These are phyloP conservation scores for Caretta caretta DNA, from an alignment of 2,113 vertebrate genomes.

Conservation along the genomic window DNA sequence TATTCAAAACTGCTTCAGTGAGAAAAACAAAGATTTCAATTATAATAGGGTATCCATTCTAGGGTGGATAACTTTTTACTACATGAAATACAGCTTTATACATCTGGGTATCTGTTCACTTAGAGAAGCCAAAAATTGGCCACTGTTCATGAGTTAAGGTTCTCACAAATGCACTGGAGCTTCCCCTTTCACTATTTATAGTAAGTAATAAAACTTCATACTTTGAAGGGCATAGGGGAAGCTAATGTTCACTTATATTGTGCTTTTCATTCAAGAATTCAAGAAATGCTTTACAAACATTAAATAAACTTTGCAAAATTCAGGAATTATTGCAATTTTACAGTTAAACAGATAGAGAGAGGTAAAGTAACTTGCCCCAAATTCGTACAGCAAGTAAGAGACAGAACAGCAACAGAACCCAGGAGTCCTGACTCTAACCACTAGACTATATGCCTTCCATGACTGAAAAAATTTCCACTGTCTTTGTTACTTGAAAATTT, in stretches of 20 bases:
- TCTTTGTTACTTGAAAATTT: background rate
- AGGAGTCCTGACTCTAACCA: background rate
- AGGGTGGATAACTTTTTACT: background rate
- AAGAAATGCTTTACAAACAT: background rate
- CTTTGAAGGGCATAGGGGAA: background rate
- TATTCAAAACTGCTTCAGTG: background rate
- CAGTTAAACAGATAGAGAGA: background rate
- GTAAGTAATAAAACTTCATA: accelerated
- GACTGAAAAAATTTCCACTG: background rate
- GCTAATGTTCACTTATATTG: background rate
- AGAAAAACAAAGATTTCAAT: background rate
- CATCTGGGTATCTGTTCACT: background rate
- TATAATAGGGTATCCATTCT: background rate
- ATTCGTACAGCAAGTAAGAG: background rate
- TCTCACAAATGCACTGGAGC: background rate
- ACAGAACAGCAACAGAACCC: background rate
- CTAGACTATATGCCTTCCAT: background rate
- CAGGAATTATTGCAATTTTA: background rate
- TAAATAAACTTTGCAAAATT: background rate
- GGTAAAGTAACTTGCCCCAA: background rate
- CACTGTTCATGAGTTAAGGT: accelerated
- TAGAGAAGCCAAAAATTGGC: background rate
- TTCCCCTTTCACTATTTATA: accelerated
- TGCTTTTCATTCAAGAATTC: background rate
- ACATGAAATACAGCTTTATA: accelerated